These are phyloP conservation scores for Drosophila eohydei DNA, from an alignment of 2,888 invertebrate genomes.

Conservation along the genomic window DNA sequence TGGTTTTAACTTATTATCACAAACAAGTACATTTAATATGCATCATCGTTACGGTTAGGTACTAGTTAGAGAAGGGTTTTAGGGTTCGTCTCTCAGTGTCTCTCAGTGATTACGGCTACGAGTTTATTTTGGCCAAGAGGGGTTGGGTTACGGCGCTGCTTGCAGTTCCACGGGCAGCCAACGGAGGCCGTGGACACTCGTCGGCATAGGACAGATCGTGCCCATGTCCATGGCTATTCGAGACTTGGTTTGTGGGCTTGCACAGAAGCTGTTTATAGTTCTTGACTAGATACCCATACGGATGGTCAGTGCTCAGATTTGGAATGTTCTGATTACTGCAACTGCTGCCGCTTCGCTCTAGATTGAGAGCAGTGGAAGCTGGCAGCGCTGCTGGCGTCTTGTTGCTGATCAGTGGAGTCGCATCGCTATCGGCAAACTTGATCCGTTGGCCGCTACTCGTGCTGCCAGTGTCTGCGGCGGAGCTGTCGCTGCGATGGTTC, in stretches of 20 bases:
- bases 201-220: conserved; percentile 43
- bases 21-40: conserved; percentile 75
- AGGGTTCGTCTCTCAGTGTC: conserved; percentile 17
- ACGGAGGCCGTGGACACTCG: conserved; percentile 42
- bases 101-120: conserved; percentile 63
- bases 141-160: conserved; percentile 80
- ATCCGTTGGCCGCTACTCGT: conserved; percentile 69
- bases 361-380: conserved; percentile 23
- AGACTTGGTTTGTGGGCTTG: conserved; percentile 56
- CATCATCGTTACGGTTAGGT: conserved; percentile 56
- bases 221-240: conserved; percentile 54
- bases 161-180: conserved; percentile 39
- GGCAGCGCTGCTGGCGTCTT: conserved; percentile 15
- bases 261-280: conserved; percentile 79
- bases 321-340: conserved; percentile 66
- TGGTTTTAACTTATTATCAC: conserved; percentile 76
- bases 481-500: conserved; percentile 37
- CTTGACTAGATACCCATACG: conserved; percentile 74
- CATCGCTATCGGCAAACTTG: conserved; percentile 69
- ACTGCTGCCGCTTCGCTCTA: conserved; percentile 53
- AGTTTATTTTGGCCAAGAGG: conserved; percentile 82
- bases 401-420: conserved; percentile 51
- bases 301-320: conserved; percentile 52
- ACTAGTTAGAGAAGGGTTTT: conserved; percentile 32
- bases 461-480: conserved; percentile 60